phyloP scores from a whole-genome alignment of 1,140 invertebrate species.

The Drosophila melanica region DNA sequence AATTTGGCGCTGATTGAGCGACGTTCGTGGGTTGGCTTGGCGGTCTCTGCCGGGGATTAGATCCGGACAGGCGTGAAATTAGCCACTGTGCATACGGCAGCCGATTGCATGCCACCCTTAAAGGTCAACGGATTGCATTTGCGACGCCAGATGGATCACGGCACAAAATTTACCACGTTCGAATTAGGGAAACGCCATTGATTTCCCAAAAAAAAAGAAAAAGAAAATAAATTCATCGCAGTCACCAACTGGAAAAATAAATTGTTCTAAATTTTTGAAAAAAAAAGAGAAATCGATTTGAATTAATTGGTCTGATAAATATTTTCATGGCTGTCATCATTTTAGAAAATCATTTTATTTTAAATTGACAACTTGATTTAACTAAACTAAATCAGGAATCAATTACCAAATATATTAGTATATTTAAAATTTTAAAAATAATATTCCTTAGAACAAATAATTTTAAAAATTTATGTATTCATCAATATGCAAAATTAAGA shows the following conservation, averaged over 20 bases:
- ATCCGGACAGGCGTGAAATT: slow-evolving; percentile 50
- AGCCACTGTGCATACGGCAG: slow-evolving; percentile 35
- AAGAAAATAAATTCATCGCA: slow-evolving; percentile 2
- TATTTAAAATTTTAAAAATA: too few species aligned
- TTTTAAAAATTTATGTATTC: too few species aligned
- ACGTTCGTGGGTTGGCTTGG: slow-evolving; percentile 43
- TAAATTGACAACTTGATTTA: too few species aligned
- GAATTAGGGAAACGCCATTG: slow-evolving; percentile 3
- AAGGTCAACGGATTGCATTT: slow-evolving; percentile 43
- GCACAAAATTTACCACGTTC: slow-evolving; percentile 8
- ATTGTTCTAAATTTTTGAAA: too few species aligned
- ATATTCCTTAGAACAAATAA: too few species aligned
- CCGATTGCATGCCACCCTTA: slow-evolving; percentile 33
- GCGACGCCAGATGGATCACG: slow-evolving; percentile 31
- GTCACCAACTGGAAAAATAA: background rate
- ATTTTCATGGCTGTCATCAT: too few species aligned
- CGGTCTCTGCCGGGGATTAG: slow-evolving; percentile 41
- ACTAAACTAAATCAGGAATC: too few species aligned
- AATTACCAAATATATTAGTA: too few species aligned
- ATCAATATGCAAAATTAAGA: too few species aligned
- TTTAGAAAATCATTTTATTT: too few species aligned
- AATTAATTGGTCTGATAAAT: too few species aligned
- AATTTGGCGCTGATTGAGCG: slow-evolving; percentile 77
- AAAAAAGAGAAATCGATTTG: too few species aligned
- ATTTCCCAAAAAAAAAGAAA: background rate